Conservation (phyloP, 1,140 invertebrate genomes). For the Subanguina moxae region DNA sequence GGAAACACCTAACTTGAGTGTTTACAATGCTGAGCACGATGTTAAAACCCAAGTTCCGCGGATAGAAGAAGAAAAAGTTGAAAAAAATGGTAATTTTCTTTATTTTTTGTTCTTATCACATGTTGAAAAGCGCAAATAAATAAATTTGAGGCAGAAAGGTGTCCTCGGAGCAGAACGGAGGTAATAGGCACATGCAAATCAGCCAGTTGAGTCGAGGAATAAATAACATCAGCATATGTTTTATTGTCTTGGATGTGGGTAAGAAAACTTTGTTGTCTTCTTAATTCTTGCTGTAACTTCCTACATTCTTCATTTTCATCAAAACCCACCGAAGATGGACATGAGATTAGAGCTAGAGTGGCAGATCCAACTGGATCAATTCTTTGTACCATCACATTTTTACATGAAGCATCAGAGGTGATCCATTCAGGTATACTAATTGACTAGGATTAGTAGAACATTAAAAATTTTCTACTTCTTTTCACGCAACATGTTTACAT, state of each 20-base stretch:
- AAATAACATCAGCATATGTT: neutral
- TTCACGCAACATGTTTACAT: no score
- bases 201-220: neutral
- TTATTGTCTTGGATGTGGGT: neutral
- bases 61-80: neutral
- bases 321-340: neutral
- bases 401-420: conserved; percentile 7
- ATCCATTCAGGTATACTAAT: conserved; percentile 14
- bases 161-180: neutral
- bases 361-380: conserved; percentile 11
- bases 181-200: neutral
- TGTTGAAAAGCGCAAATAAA: no score
- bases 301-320: neutral
- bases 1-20: conserved; percentile 2
- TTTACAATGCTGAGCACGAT: neutral
- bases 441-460: no score
- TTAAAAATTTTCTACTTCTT: no score
- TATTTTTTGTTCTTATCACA: neutral
- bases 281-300: neutral
- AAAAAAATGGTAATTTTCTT: neutral
- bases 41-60: neutral
- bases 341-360: neutral
- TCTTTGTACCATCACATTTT: neutral
- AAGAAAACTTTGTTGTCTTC: neutral
- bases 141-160: neutral